Conservation (phyloP, 2,888 invertebrate species). For the Aromia moschata region DNA sequence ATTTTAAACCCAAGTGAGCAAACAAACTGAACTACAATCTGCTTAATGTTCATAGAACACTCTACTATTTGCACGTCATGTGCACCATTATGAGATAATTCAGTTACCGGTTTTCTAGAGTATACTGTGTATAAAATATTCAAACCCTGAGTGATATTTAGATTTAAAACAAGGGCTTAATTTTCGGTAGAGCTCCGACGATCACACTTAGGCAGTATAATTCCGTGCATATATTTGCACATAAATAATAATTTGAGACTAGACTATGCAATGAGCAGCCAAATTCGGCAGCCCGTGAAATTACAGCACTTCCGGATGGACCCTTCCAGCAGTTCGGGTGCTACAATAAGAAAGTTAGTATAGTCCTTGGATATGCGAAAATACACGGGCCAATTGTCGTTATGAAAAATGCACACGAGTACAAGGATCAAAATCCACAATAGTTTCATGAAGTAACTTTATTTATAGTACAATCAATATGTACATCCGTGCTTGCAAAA, state of each 20-base stretch:
- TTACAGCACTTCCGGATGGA: constrained; percentile 15
- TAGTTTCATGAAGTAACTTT: too few species aligned
- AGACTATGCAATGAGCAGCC: constrained; percentile 16
- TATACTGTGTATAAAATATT: neutral
- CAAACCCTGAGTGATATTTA: constrained; percentile 7
- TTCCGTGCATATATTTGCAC: constrained; percentile 20
- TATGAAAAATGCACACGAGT: too few species aligned
- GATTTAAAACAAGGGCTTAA: constrained; percentile 10
- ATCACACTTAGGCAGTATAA: constrained; percentile 13
- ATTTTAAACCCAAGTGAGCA: too few species aligned
- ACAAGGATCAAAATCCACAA: too few species aligned
- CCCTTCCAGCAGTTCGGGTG: neutral
- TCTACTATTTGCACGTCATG: neutral
- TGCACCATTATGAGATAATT: neutral
- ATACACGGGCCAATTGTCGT: too few species aligned
- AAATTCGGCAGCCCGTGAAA: constrained; percentile 18
- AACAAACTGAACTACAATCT: too few species aligned
- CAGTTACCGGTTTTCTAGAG: neutral
- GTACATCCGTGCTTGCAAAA: too few species aligned
- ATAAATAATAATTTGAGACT: constrained; percentile 18
- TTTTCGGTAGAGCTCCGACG: neutral
- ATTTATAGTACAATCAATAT: too few species aligned
- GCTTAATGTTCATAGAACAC: too few species aligned
- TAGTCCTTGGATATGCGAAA: too few species aligned
- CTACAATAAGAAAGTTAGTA: too few species aligned